These are phyloP conservation scores for Diceros bicornis DNA, from an alignment of 2,797 vertebrate species.

Conservation along the genomic window DNA sequence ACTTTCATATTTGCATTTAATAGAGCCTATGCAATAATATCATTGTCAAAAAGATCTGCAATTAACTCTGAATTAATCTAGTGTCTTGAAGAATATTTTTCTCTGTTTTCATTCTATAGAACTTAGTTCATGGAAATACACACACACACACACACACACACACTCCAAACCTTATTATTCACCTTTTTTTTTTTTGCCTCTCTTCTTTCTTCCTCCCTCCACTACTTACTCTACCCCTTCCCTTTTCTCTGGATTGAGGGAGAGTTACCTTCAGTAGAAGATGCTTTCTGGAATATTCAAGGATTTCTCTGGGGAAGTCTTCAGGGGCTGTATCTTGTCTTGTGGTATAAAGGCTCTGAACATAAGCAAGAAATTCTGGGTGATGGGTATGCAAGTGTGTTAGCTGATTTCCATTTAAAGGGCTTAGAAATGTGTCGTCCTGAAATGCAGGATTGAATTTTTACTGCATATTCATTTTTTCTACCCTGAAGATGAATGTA, in stretches of 20 bases:
- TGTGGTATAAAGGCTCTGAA: neutral
- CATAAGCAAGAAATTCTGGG: neutral
- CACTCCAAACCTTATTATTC: conserved; percentile 1
- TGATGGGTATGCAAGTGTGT: neutral
- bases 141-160: neutral
- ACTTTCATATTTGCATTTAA: conserved; percentile 50
- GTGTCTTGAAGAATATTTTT: conserved; percentile 49
- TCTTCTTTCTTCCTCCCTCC: neutral
- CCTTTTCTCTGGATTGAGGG: conserved; percentile 15
- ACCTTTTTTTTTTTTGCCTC: neutral
- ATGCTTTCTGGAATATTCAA: conserved; percentile 30
- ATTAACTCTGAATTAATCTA: conserved; percentile 21
- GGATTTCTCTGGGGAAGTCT: neutral
- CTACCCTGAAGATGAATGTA: neutral
- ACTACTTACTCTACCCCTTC: neutral
- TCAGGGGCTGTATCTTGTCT: neutral
- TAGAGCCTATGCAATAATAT: neutral
- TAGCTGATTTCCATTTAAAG: neutral
- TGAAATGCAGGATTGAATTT: conserved; percentile 27
- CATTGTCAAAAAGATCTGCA: conserved; percentile 8
- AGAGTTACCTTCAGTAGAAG: neutral
- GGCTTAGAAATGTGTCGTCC: conserved; percentile 24
- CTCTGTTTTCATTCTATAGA: conserved; percentile 38
- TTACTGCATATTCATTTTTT: conserved; percentile 53
- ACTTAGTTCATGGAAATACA: neutral